Evolutionary conservation across 2,888 invertebrate genomes (phyloP), one percentile per base, ranked within the genome.

Genomic region (Agrotis clavis): DNA sequence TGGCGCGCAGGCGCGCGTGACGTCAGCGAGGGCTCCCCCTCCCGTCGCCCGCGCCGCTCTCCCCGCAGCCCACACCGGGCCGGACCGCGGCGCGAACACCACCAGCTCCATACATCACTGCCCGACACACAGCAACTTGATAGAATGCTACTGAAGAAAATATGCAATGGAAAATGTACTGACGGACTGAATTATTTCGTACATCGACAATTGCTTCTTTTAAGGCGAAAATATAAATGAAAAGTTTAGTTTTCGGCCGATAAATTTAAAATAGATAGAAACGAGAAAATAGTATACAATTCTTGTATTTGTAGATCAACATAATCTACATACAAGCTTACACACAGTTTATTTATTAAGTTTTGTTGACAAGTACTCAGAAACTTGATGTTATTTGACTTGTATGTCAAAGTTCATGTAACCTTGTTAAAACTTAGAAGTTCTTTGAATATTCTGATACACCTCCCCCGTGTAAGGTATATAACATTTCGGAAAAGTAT

Each of bases 1-100:
- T 18, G 75, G 47, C 81, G 92, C 95, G 95, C 96, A 92, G 90
- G 95, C 94, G 95, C 91, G 89, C 21, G 87, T 95, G 95, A 95
- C 95, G 95, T 96, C 95, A 95, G 90, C 87, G 87, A 90, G 88
- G n/a, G 57, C 35, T 90, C 90, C 87, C 91, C 82, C 87, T 1
- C 21, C 47, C 51, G 7, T 1, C 18, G 4, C 16, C 30, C 87
- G 67, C 84, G 66, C 71, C 79, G 59, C 71, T 11, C 64, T 48
- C 74, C 79, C 77, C 86, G 71, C 84, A 74, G 74, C 83, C 88
- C 85, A 84, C 87, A 81, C 78, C 59, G 72, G 74, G 81, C 79
- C 73, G 71, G 85, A 81, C 86, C 84, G 83, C 86, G 87, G 84
- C 78, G 85, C 83, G 87, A 86, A 87, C 41, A 41, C 84, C 86